Base-by-base conservation (phyloP, 2,888 invertebrate species). In the Carterocephalus palaemon region DNA sequence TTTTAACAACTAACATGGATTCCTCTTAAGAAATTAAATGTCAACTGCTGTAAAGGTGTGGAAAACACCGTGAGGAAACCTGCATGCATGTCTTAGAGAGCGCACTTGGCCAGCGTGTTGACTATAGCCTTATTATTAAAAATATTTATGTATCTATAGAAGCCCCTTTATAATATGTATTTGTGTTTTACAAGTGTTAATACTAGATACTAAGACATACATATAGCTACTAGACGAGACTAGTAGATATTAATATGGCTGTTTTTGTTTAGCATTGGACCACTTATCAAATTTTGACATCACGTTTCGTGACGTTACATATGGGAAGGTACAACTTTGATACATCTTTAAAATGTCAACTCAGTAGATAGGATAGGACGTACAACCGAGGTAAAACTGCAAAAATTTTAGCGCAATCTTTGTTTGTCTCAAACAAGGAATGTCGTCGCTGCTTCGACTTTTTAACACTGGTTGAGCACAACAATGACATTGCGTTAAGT, bases 401-500 rank as follows among this genome's bases (percentile, higher is more conserved):
- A 15, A 28, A 9, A 13, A 15, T 26, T 37, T 26, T 10, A 37
- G 26, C 10, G 8, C 26, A 12, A 37, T 15, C 26, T 37, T 17
- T 36, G 9, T 24, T 23, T 24, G 23, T n/a, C 24, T 24, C 4
- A 24, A 37, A 17, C 17, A 16, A 29, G 34, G 17, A 36, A 22
- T 16, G 17, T 23, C 8, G 28, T 43, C 36, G 29, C 36, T 36
- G 22, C 37, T 43, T 33, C 16, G 28, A 40, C 50, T 49, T 52
- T 55, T 54, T 54, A 55, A 60, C 64, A 62, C 65, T 64, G 57
- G 54, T 46, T 43, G 62, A 65, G 70, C 62, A 68, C 57, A 70
- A 78, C 70, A 74, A 70, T 73, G 68, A 69, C 70, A 69, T 64
- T 62, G 63, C 65, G 68, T 69, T 77, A 79, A 81, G 78, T 79